Evolutionary conservation across 2,888 invertebrate species (phyloP).

Genomic region (Tetramorium bicarinatum): DNA sequence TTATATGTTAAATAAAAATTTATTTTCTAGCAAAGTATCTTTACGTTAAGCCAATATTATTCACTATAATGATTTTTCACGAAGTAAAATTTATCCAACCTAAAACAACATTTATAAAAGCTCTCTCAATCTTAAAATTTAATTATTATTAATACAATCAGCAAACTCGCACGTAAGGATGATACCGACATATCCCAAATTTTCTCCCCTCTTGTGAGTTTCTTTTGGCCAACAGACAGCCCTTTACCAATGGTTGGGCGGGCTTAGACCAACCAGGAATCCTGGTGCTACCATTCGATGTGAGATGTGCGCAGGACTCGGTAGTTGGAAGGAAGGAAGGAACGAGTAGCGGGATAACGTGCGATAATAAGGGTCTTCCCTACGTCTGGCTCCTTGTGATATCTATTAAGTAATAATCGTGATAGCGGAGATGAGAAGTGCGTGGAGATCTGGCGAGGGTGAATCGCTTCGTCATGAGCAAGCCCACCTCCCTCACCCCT

Average conservation of each 20-base stretch:
- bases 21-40: too few relatives aligned
- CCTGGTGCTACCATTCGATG: not conserved
- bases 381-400: slow-evolving; percentile 51
- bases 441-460: slow-evolving; percentile 50
- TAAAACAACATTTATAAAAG: not conserved
- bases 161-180: slow-evolving; percentile 3
- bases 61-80: not conserved
- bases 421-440: slow-evolving; percentile 51
- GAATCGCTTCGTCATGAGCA: slow-evolving; percentile 12
- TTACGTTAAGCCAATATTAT: not conserved
- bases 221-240: slow-evolving; percentile 36
- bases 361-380: slow-evolving; percentile 58
- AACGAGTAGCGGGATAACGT: slow-evolving; percentile 25
- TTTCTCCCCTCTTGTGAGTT: slow-evolving; percentile 22
- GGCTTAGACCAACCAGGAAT: slow-evolving; percentile 25
- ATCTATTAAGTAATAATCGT: slow-evolving; percentile 76
- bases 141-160: slow-evolving; percentile 34
- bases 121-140: not conserved
- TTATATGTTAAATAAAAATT: too few relatives aligned
- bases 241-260: slow-evolving; percentile 32
- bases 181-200: slow-evolving; percentile 8
- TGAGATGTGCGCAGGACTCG: slow-evolving; percentile 44
- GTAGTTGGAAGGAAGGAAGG: slow-evolving; percentile 13
- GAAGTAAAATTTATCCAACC: not conserved
- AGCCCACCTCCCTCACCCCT: too few relatives aligned